Percentiles rank a stretch among this genome's conserved stretches.
phyloP scores from a whole-genome alignment of 2,113 vertebrate genomes.

The Melanotaenia duboulayi region DNA sequence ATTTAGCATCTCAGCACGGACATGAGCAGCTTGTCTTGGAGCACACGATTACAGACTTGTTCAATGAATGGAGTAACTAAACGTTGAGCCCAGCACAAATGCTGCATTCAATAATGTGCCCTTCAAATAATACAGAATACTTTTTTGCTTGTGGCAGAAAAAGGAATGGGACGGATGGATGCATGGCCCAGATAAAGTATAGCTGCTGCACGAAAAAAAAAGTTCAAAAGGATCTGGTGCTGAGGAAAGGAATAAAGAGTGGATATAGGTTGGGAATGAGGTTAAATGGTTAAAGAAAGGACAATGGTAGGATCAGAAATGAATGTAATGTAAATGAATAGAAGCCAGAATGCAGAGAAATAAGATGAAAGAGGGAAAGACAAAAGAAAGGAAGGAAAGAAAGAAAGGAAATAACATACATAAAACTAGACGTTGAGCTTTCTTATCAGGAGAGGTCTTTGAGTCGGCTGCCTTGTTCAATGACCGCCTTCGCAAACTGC shows the following conservation, averaged over 20 bases:
- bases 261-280: conserved; percentile 3
- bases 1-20: conserved; percentile 48
- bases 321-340: not conserved
- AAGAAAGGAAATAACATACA: not conserved
- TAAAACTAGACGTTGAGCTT: conserved; percentile 8
- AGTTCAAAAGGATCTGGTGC: conserved; percentile 5
- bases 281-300: not conserved
- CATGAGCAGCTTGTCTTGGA: conserved; percentile 31
- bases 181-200: conserved; percentile 27
- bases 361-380: not conserved
- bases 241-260: conserved; percentile 7
- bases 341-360: conserved; percentile 28
- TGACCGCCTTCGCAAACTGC: conserved; percentile 93
- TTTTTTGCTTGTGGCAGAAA: conserved; percentile 63
- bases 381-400: conserved; percentile 13
- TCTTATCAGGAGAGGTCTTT: conserved; percentile 72
- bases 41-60: conserved; percentile 31
- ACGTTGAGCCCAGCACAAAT: conserved; percentile 30
- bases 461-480: conserved; percentile 90
- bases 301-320: not conserved
- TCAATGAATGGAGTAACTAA: conserved; percentile 46
- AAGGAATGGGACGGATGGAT: conserved; percentile 36
- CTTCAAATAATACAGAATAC: conserved; percentile 58
- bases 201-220: conserved; percentile 32
- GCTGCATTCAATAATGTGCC: conserved; percentile 58